phyloP scores from a whole-genome alignment of 2,113 vertebrate species.

The Gymnobelideus leadbeateri region DNA sequence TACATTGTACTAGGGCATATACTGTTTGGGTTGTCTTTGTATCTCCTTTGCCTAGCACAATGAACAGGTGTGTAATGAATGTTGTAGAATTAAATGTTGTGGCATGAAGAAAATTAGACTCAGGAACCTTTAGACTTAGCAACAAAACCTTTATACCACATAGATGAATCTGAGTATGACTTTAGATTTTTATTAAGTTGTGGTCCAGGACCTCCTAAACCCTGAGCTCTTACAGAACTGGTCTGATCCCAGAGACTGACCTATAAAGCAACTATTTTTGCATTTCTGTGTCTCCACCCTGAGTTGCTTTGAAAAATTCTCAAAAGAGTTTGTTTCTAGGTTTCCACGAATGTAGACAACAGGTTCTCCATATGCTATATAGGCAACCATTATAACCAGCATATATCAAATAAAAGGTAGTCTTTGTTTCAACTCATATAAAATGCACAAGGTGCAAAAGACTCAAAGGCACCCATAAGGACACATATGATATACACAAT shows the following conservation, averaged over 20 bases:
- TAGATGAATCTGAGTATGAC: not conserved
- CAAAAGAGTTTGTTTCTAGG: not conserved
- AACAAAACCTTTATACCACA: not conserved
- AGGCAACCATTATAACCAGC: not conserved
- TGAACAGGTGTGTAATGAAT: not conserved
- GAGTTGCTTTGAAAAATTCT: not conserved
- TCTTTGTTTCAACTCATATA: not conserved
- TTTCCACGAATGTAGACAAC: not conserved
- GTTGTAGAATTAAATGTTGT: not conserved
- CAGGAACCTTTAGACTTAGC: not conserved
- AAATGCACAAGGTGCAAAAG: not conserved
- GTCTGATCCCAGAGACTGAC: not conserved
- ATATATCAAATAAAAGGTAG: not conserved
- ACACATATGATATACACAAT: not conserved
- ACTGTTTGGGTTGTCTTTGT: not conserved
- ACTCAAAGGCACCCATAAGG: not conserved
- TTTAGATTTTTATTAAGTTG: not conserved
- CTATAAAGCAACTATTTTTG: not conserved
- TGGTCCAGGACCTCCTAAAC: not conserved
- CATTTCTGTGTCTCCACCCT: not conserved
- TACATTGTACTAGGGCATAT: no score
- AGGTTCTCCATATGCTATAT: not conserved
- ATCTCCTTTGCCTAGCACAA: not conserved
- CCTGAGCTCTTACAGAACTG: not conserved
- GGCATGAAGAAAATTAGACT: not conserved